Conservation (phyloP, 2,797 vertebrate genomes). For the Leptoclinus maculatus region DNA sequence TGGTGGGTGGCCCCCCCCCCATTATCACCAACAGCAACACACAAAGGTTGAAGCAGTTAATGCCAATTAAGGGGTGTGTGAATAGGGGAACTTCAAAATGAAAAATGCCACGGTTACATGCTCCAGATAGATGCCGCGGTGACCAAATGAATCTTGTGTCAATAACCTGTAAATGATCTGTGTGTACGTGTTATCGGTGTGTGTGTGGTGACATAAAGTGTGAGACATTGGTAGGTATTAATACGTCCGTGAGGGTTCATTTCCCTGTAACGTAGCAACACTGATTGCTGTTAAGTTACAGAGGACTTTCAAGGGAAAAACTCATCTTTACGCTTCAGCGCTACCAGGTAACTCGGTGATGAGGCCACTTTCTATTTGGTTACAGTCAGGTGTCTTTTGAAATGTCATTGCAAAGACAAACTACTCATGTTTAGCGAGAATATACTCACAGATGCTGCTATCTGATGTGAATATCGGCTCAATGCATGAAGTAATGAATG, state of each 20-base stretch:
- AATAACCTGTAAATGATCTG: slow-evolving; percentile 1
- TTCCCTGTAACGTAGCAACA: slow-evolving; percentile 30
- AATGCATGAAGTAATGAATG: no score
- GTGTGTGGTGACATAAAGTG: not conserved
- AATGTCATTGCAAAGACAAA: not conserved
- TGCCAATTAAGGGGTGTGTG: not conserved
- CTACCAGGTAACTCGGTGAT: slow-evolving; percentile 2
- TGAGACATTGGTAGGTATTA: not conserved
- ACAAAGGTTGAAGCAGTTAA: not conserved
- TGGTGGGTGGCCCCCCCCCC: not conserved
- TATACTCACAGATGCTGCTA: not conserved
- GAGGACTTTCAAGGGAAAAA: slow-evolving; percentile 1
- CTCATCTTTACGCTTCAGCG: not conserved
- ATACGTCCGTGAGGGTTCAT: not conserved
- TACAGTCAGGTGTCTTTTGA: not conserved
- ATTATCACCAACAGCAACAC: not conserved
- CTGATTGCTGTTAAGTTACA: slow-evolving; percentile 19
- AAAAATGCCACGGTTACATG: not conserved
- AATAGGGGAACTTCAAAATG: not conserved
- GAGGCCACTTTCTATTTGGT: not conserved
- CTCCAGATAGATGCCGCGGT: not conserved
- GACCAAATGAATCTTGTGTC: not conserved
- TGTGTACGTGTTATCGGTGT: not conserved
- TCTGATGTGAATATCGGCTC: not conserved
- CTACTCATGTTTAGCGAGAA: not conserved